These are phyloP conservation scores for Lordiphosa clarofinis DNA, from an alignment of 1,140 invertebrate genomes.

Conservation along the genomic window DNA sequence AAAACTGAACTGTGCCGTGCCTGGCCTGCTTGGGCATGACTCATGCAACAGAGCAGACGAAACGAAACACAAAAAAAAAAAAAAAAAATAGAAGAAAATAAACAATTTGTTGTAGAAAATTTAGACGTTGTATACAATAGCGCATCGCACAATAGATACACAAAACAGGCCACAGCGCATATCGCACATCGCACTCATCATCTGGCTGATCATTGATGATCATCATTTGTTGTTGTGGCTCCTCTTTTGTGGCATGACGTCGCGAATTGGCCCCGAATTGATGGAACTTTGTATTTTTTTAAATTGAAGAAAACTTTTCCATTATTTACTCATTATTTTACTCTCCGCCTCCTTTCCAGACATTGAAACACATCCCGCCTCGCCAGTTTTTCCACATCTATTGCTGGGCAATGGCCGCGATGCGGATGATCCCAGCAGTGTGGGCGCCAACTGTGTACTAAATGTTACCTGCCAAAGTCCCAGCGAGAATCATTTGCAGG, in stretches of 20 bases:
- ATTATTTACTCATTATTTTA: constrained; percentile 39
- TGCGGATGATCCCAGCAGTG: constrained; percentile 86
- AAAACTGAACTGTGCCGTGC: constrained; percentile 69
- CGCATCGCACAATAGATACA: constrained; percentile 51
- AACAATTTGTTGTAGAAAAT: constrained; percentile 76
- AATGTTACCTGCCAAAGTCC: constrained; percentile 91
- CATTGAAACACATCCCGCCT: constrained; percentile 89
- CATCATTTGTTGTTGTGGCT: constrained; percentile 54
- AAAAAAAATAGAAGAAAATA: constrained; percentile 42
- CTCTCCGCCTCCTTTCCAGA: constrained; percentile 79
- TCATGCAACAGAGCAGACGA: constrained; percentile 73
- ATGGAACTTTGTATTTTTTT: constrained; percentile 33
- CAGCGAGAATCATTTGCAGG: constrained; percentile 85
- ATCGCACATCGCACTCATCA: constrained; percentile 9
- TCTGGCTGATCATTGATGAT: constrained; percentile 36
- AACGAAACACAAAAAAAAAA: constrained; percentile 53
- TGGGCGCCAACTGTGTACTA: constrained; percentile 89
- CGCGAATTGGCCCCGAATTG: constrained; percentile 59
- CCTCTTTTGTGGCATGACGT: constrained; percentile 75
- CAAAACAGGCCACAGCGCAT: constrained; percentile 33
- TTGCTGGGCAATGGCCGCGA: constrained; percentile 93
- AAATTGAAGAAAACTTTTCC: constrained; percentile 33
- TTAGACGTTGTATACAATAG: constrained; percentile 55
- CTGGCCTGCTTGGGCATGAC: constrained; percentile 50
- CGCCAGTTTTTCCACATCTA: constrained; percentile 91